Percentiles rank a stretch among this genome's conserved stretches.
Evolutionary conservation across 2,888 invertebrate genomes (phyloP).

Genomic region (Physocephala rufipes): DNA sequence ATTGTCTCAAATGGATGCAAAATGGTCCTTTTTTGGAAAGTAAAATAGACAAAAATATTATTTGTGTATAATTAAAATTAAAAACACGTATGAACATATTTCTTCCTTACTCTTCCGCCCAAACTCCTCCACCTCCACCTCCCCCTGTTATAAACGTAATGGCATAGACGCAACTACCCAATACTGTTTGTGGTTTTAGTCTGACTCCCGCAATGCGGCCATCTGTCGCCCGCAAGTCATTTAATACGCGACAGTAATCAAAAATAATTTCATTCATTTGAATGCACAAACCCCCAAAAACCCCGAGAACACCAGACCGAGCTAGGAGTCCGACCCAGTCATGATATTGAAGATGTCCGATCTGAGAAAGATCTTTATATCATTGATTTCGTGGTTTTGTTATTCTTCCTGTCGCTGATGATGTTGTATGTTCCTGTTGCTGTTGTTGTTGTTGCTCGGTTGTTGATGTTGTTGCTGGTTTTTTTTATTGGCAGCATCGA

Average conservation of each 20-base stretch:
- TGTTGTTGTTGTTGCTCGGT: slow-evolving; percentile 40
- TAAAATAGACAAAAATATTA: too few species aligned
- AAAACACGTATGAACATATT: too few species aligned
- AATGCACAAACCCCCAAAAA: too few species aligned
- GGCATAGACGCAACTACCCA: too few species aligned
- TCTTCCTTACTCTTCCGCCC: too few species aligned
- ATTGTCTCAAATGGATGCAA: too few species aligned
- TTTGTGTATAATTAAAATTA: too few species aligned
- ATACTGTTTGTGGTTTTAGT: not conserved
- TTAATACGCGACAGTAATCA: slow-evolving; percentile 2
- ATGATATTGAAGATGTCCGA: slow-evolving; percentile 23
- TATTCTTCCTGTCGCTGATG: slow-evolving; percentile 24
- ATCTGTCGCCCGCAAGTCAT: not conserved
- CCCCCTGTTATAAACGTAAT: too few species aligned
- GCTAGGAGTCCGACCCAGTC: slow-evolving; percentile 14
- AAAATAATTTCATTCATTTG: slow-evolving; percentile 16
- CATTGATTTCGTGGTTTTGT: slow-evolving; percentile 34
- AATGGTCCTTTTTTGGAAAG: too few species aligned
- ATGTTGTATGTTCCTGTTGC: slow-evolving; percentile 39
- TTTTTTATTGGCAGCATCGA: slow-evolving; percentile 14
- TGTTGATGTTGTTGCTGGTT: slow-evolving; percentile 34
- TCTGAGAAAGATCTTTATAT: slow-evolving; percentile 32
- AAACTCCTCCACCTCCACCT: too few species aligned
- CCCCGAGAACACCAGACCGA: not conserved
- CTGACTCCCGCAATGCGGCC: not conserved